A percentile compares a stretch with the other conserved stretches of the same genome.
Evolutionary conservation across 2,888 invertebrate genomes (phyloP).

Genomic region (Spodoptera littoralis): DNA sequence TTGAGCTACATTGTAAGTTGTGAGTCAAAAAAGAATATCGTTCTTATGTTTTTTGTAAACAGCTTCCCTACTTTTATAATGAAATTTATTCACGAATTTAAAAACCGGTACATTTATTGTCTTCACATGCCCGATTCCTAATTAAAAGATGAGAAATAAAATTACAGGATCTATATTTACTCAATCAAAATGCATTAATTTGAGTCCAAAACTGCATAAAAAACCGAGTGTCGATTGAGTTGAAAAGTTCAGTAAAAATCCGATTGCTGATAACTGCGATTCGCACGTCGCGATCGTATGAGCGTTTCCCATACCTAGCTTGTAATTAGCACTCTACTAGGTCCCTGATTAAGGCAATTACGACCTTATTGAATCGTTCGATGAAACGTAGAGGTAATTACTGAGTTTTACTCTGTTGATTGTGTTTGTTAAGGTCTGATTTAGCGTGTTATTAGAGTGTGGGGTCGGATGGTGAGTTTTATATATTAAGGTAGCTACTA

Average conservation of each 20-base stretch:
- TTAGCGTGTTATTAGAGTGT: constrained; percentile 8
- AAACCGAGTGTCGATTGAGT: constrained; percentile 10
- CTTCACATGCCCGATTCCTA: too few species aligned
- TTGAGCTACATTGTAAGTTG: too few species aligned
- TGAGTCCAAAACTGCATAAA: constrained; percentile 7
- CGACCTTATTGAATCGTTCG: constrained; percentile 43
- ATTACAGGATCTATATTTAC: too few species aligned
- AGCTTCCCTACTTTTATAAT: too few species aligned
- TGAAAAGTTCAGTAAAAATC: constrained; percentile 36
- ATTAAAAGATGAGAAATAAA: too few species aligned
- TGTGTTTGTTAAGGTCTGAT: constrained; percentile 13
- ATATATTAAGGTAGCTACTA: too few species aligned
- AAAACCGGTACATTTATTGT: too few species aligned
- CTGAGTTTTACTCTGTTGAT: constrained; percentile 19
- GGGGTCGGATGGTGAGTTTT: neutral
- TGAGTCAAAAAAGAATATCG: too few species aligned
- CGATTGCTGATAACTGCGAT: constrained; percentile 46
- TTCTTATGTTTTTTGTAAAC: too few species aligned
- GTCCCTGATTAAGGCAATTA: constrained; percentile 55
- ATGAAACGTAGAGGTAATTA: constrained; percentile 46
- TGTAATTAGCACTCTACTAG: constrained; percentile 42
- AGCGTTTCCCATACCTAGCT: constrained; percentile 29
- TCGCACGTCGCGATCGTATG: constrained; percentile 12
- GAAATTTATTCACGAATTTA: too few species aligned
- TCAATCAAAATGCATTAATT: constrained; percentile 1